Base-by-base conservation (phyloP, 2,113 vertebrate genomes). In the Limanda limanda region DNA sequence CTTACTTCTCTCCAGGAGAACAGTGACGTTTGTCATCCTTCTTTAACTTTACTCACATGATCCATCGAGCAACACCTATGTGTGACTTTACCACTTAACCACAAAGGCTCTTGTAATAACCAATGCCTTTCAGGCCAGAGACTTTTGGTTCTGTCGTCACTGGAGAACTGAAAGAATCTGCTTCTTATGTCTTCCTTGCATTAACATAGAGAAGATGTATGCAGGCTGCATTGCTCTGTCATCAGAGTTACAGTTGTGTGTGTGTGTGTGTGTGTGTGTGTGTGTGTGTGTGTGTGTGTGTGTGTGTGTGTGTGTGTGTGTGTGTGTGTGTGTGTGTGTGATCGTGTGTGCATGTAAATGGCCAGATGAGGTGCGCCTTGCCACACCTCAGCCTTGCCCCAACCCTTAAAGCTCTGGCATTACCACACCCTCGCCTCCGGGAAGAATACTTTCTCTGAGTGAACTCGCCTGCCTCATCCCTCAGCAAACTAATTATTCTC, bases 401-500 rank as follows among this genome's bases (percentile, higher is more conserved):
- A 68, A 74, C 78, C 62, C 47, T 51, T 21, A 81, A 47, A 67
- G 48, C 45, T 31, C 35, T 58, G 21, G 54, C 63, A 42, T 31
- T 21, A 27, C n/a, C 12, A 0, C 65, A 45, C 84, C 73, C 63
- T 78, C 3, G 40, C 75, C 68, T 68, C 51, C 5, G 70, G 83
- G 61, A 60, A 57, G 65, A 65, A 87, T 60, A 79, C 74, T 71
- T 87, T 88, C 68, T 68, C 73, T 80, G 64, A 81, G 18, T 68
- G 58, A 75, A 84, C 79, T 48, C 71, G 76, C 54, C 76, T 31
- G 17, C 20, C 54, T 58, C 48, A 37, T 5, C 62, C 60, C 52
- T 68, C n/a, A 47, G 23, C 45, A 63, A 77, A 55, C 78, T 69
- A 81, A 51, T 52, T 18, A 7, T 11, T 45, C 24, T 47, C 3